Percentiles rank a stretch among this genome's conserved stretches.
phyloP scores from a whole-genome alignment of 2,113 vertebrate species.

The Sturnus vulgaris region DNA sequence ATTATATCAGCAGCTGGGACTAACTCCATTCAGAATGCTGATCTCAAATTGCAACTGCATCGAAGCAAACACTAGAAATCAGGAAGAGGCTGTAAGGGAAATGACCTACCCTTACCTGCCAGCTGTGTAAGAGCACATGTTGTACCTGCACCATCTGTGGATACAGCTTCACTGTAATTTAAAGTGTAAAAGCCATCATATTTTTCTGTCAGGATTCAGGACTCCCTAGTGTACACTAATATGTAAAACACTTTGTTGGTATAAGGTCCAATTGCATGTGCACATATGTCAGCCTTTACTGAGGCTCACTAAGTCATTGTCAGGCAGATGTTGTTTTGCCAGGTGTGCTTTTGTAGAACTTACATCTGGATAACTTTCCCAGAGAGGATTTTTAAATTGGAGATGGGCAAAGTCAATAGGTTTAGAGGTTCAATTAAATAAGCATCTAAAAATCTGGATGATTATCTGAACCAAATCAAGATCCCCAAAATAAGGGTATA shows the following conservation, averaged over 20 bases:
- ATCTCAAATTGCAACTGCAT: not conserved
- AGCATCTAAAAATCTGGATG: not conserved
- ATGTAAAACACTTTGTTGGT: constrained; percentile 15
- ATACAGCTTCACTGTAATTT: constrained; percentile 2
- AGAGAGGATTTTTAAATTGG: constrained; percentile 5
- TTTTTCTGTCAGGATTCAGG: constrained; percentile 5
- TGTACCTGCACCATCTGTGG: not conserved
- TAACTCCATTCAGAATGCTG: not conserved
- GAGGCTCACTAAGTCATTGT: constrained; percentile 28
- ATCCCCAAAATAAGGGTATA: not conserved
- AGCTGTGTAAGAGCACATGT: not conserved
- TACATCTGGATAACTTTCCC: constrained; percentile 3
- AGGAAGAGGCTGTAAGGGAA: not conserved
- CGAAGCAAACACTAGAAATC: not conserved
- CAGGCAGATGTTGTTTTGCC: constrained; percentile 54
- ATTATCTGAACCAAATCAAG: not conserved
- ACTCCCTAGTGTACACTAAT: constrained; percentile 33
- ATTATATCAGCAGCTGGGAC: not conserved
- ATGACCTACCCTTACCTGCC: not conserved
- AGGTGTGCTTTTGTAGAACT: constrained; percentile 38
- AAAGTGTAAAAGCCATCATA: constrained; percentile 20
- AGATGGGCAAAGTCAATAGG: constrained; percentile 18
- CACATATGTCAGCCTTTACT: constrained; percentile 35
- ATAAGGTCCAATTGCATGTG: not conserved
- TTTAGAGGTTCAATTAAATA: not conserved